These are phyloP conservation scores for Conopomorpha cramerella DNA, from an alignment of 1,140 invertebrate genomes.

Conservation along the genomic window DNA sequence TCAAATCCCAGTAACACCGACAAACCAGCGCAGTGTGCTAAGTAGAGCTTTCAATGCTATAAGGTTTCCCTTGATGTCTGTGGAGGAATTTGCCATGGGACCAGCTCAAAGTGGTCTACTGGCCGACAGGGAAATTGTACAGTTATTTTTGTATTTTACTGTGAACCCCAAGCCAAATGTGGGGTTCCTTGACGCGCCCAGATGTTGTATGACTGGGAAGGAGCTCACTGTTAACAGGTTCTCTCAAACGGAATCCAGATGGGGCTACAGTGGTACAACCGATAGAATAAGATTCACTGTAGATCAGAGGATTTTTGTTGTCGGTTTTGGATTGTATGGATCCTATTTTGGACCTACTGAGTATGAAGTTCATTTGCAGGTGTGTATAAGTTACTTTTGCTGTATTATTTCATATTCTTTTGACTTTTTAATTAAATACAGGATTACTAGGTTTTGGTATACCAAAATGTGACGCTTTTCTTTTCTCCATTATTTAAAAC, in stretches of 20 bases:
- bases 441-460: too few relatives aligned
- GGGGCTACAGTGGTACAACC: conserved; percentile 87
- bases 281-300: conserved; percentile 86
- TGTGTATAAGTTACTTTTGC: too few relatives aligned
- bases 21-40: conserved; percentile 74
- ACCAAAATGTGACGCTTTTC: too few relatives aligned
- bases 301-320: conserved; percentile 81
- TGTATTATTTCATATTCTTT: too few relatives aligned
- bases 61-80: conserved; percentile 85
- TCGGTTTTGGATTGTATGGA: conserved; percentile 88
- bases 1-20: conserved; percentile 67
- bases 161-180: conserved; percentile 76
- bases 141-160: conserved; percentile 83
- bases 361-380: conserved; percentile 79
- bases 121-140: conserved; percentile 75
- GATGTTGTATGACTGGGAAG: conserved; percentile 83
- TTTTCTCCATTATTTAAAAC: too few relatives aligned
- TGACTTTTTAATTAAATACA: too few relatives aligned
- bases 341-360: conserved; percentile 83
- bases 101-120: conserved; percentile 79
- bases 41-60: conserved; percentile 73
- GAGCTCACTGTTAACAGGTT: conserved; percentile 82
- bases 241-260: conserved; percentile 78
- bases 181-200: conserved; percentile 73
- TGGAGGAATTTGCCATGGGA: conserved; percentile 84